Evolutionary conservation across 2,113 vertebrate species (phyloP), one percentile per base, ranked within the genome.

Genomic region (Athene noctua): DNA sequence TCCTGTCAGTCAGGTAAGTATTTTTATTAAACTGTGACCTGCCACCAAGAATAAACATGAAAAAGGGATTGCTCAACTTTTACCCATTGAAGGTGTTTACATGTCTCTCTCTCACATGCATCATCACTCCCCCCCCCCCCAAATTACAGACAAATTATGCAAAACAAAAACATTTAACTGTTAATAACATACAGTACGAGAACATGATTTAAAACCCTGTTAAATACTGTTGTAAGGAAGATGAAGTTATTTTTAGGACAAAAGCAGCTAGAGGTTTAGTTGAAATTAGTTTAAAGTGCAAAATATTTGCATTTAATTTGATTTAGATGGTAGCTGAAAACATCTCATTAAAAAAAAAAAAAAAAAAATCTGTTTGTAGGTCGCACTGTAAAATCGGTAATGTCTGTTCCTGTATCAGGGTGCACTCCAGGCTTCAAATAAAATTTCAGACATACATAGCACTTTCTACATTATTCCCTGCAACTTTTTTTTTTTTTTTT

Each of bases 271-370:
- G 61, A 63, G 61, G 51, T 92, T 89, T 83, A 85, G 68, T 74
- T 90, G 71, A 70, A 88, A 92, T 87, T 72, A 90, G 65, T 85
- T 94, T 82, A 92, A 90, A 63, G 44, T 47, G 47, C 66, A 96
- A 91, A 94, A 87, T 87, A 95, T 85, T 94, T 93, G 66, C 47
- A 90, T 93, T 94, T 88, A 77, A 74, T 95, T 96, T 96, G 80
- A 94, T 92, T 88, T 86, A 93, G 74, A 90, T 21, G 54, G 61
- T 80, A 52, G 30, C 30, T 88, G 78, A 93, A 96, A 94, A 92
- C 38, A 96, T 42, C 52, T 94, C 34, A 92, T 80, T 92, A 38
- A 77, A 89, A 89, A 57, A 71, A 74, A 57, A 38, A 49, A n/a
- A n/a, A 54, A 59, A 61, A 61, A 38, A 32, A 17, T 61, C 40